Evolutionary conservation across 2,888 invertebrate genomes (phyloP), one percentile per base, ranked within the genome.

Genomic region (Tachina fera): DNA sequence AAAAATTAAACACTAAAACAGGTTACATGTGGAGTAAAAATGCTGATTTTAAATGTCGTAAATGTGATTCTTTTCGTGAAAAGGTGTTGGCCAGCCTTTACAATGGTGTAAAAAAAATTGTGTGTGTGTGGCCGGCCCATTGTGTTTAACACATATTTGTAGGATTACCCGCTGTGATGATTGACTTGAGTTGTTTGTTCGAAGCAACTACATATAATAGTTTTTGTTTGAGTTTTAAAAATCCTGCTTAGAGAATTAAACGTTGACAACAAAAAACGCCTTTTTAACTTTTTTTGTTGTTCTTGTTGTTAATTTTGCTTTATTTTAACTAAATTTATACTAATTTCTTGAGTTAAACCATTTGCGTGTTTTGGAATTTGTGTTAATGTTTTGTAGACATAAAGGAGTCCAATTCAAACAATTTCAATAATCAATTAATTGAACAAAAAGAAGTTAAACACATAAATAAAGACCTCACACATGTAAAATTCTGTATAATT

Each of bases 211-310:
- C 74, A n/a, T n/a, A n/a, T n/a, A 74, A 76, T 76, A 76, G 76
- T 43, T 76, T 60, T 19, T 75, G 43, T 43, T 80, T 84, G 60
- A 41, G 51, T 58, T 72, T 68, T 61, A 9, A 61, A 60, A 86
- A 75, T 83, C 53, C 65, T 75, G 75, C 63, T 65, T 71, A 72
- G 75, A 63, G 72, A 67, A 71, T 75, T 71, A 63, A 83, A 75
- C 79, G 85, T 70, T 83, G 83, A 86, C 86, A 86, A 83, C 76
- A 76, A 79, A 56, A 31, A 86, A 86, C 86, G 83, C 86, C 86
- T 80, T 80, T 61, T 10, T 5, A 19, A 39, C 31, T 11, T 43
- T 51, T 60, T 47, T 31, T 31, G 31, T 31, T 2, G 31, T 60
- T 51, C 16, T 47, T 31, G 1, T 43, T 9, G 56, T 61, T 4